A percentile compares a stretch with the other conserved stretches of the same genome.
Conservation (phyloP, 1,140 invertebrate species). For the Orussus abietinus region DNA sequence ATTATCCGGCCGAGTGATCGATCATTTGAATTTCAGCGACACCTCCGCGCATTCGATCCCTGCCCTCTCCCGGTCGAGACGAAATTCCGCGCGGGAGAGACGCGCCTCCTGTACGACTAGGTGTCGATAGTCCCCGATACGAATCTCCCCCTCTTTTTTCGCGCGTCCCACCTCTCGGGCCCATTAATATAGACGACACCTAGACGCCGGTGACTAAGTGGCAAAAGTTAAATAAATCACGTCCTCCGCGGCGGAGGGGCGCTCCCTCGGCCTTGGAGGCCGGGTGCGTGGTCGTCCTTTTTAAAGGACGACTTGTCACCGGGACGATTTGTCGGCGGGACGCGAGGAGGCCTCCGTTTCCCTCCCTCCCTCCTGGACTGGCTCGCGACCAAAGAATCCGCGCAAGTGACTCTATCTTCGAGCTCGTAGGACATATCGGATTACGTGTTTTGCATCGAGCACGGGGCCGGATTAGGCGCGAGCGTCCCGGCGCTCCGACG, state of each 20-base stretch:
- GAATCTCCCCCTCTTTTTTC: no score
- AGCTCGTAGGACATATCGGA: conserved; percentile 40
- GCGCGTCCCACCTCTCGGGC: no score
- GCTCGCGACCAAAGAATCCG: conserved; percentile 3
- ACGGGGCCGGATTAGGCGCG: no score
- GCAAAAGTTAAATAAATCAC: no score
- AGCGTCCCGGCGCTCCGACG: no score
- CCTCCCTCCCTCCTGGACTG: neutral
- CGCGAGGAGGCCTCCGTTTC: neutral
- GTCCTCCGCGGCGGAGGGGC: no score
- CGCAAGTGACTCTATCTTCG: conserved; percentile 42
- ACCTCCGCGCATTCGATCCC: neutral
- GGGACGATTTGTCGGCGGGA: conserved; percentile 23
- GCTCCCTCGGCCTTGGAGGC: no score
- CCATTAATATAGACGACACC: no score
- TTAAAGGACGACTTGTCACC: conserved; percentile 31
- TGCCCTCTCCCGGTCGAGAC: neutral
- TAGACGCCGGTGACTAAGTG: no score
- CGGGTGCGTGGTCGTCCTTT: conserved; percentile 16
- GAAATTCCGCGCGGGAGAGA: no score
- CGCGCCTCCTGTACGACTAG: no score
- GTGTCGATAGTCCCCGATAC: no score
- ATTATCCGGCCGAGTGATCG: neutral
- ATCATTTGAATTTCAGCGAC: neutral
- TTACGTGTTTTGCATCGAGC: conserved; percentile 34